Conservation (phyloP, 1,140 invertebrate species). For the Papilio machaon region DNA sequence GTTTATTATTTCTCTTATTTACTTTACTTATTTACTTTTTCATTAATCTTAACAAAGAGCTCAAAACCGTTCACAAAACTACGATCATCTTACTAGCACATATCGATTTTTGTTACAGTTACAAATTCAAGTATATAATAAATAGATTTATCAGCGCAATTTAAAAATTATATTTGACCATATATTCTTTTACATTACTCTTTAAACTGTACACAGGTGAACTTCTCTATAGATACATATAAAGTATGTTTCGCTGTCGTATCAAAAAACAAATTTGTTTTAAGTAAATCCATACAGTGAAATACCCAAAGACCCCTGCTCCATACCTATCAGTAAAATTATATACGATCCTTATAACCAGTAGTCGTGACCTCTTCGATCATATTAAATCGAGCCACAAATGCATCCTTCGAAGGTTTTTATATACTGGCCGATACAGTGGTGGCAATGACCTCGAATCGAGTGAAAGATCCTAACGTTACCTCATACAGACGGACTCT, state of each 20-base stretch:
- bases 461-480: slow-evolving; percentile 39
- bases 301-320: slow-evolving; percentile 23
- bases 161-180: no score
- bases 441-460: slow-evolving; percentile 38
- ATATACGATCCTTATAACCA: slow-evolving; percentile 30
- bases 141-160: no score
- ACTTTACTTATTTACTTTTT: no score
- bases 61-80: no score
- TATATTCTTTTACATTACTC: no score
- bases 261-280: slow-evolving; percentile 28
- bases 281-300: slow-evolving; percentile 31
- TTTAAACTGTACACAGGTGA: no score
- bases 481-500: slow-evolving; percentile 33
- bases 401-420: not conserved
- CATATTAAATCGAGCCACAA: not conserved
- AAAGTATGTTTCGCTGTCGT: not conserved
- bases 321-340: slow-evolving; percentile 22
- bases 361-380: slow-evolving; percentile 15
- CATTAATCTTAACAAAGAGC: no score
- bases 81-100: no score
- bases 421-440: not conserved
- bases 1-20: no score
- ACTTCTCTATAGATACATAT: not conserved
- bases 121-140: no score
- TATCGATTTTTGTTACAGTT: no score